A percentile compares a stretch with the other conserved stretches of the same genome.
Evolutionary conservation across 2,888 invertebrate genomes (phyloP).

Genomic region (Piscicola geometra): DNA sequence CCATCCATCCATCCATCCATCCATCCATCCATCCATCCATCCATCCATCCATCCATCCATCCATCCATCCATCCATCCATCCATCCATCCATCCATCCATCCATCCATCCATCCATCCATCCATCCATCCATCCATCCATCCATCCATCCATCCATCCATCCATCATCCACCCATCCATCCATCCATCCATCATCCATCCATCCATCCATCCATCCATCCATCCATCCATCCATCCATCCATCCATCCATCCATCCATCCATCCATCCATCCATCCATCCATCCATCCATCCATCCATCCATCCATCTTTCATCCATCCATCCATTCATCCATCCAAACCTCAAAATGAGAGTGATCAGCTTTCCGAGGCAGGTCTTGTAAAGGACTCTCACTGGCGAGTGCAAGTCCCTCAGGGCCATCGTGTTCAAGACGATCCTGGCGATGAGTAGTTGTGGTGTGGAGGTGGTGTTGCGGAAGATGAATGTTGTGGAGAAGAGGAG

Average conservation of each 20-base stretch:
- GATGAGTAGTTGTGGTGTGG: not conserved
- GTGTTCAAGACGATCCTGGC: constrained; percentile 23
- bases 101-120: not conserved
- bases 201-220: constrained; percentile 13
- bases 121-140: no score
- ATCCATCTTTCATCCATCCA: constrained; percentile 14
- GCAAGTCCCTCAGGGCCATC: constrained; percentile 23
- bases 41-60: constrained; percentile 19
- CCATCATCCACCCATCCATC: constrained; percentile 18
- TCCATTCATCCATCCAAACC: constrained; percentile 18
- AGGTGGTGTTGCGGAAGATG: not conserved
- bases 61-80: constrained; percentile 1
- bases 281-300: not conserved
- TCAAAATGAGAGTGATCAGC: constrained; percentile 18
- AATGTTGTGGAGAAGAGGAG: not conserved
- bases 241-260: not conserved
- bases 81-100: constrained; percentile 20
- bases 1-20: constrained; percentile 1
- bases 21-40: not conserved
- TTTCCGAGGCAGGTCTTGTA: constrained; percentile 2
- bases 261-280: not conserved
- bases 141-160: not conserved
- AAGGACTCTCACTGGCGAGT: constrained; percentile 22
- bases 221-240: constrained; percentile 11
- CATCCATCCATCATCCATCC: constrained; percentile 6